Evolutionary conservation across 1,140 invertebrate genomes (phyloP).

Genomic region (Zaprionus ghesquierei): DNA sequence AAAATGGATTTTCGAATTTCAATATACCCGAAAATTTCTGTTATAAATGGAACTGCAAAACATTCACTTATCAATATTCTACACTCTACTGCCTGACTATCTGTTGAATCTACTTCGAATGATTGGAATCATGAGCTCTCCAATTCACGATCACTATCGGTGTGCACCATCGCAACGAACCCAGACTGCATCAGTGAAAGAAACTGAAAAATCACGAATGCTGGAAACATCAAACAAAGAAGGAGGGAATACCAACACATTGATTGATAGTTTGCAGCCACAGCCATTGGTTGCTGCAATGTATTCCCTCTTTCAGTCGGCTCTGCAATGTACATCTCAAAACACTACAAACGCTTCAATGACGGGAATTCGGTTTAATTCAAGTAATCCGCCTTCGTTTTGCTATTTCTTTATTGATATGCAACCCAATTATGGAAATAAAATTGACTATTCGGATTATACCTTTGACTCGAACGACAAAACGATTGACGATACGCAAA

Average conservation of each 20-base stretch:
- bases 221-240: conserved; percentile 22
- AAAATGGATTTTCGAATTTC: conserved; percentile 60
- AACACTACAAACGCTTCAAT: conserved; percentile 35
- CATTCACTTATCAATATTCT: conserved; percentile 52
- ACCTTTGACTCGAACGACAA: conserved; percentile 36
- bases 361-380: conserved; percentile 42
- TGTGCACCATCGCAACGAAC: conserved; percentile 44
- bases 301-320: conserved; percentile 55
- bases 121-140: conserved; percentile 62
- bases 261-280: conserved; percentile 45
- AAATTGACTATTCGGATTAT: conserved; percentile 40
- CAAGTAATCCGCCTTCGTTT: conserved; percentile 41
- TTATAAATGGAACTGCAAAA: conserved; percentile 47
- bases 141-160: conserved; percentile 66
- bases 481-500: conserved; percentile 31
- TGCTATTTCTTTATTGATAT: conserved; percentile 67
- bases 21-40: conserved; percentile 38
- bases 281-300: conserved; percentile 58
- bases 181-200: conserved; percentile 18
- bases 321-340: conserved; percentile 54
- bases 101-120: conserved; percentile 57
- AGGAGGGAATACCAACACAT: conserved; percentile 13
- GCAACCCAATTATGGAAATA: conserved; percentile 39
- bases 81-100: conserved; percentile 59
- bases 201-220: conserved; percentile 34